Evolutionary conservation across 2,888 invertebrate genomes (phyloP).

Genomic region (Troides helena): DNA sequence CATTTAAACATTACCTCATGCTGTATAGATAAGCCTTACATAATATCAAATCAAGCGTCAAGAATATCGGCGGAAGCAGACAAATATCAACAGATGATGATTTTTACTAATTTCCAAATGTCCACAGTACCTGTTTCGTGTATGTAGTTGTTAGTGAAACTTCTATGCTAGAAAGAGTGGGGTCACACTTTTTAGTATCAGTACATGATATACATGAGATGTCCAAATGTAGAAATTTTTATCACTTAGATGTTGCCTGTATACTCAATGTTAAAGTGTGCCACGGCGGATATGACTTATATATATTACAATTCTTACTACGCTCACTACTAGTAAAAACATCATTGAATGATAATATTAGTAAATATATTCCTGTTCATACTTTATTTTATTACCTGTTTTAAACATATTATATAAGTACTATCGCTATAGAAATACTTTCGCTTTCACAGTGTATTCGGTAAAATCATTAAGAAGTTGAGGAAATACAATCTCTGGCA

Average conservation of each 20-base stretch:
- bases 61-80: conserved; percentile 11
- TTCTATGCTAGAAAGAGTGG: not conserved
- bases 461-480: no score
- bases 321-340: no score
- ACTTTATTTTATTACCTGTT: no score
- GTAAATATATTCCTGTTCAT: no score
- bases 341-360: no score
- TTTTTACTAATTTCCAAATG: not conserved
- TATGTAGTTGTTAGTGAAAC: not conserved
- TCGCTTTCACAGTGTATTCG: no score
- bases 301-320: no score
- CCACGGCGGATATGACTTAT: no score
- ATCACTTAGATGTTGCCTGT: conserved; percentile 14
- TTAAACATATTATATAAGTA: no score
- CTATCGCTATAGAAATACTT: no score
- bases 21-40: conserved; percentile 3
- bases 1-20: not conserved
- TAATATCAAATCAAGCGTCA: conserved; percentile 14
- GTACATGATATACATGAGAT: not conserved
- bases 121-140: conserved; percentile 6
- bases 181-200: not conserved
- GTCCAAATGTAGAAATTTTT: not conserved
- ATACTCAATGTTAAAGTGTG: no score
- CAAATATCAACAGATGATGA: not conserved
- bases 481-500: no score